Evolutionary conservation across 1,140 invertebrate genomes (phyloP).

Genomic region (Phthorimaea operculella): DNA sequence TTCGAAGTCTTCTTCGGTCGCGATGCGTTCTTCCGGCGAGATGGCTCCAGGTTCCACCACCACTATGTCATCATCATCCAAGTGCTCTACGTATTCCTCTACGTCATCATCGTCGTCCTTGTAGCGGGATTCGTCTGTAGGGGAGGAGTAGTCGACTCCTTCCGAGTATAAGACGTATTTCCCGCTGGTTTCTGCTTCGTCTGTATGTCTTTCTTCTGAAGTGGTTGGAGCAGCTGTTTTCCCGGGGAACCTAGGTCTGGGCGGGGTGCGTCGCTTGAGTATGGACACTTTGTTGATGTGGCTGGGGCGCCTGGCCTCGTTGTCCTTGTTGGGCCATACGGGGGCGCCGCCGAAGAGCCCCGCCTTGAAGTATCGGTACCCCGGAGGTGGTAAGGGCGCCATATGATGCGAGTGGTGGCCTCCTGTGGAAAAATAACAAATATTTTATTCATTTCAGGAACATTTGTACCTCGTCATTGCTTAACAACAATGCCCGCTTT

Average conservation of each 20-base stretch:
- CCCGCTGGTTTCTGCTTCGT: conserved; percentile 68
- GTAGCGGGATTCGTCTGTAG: conserved; percentile 71
- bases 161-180: conserved; percentile 74
- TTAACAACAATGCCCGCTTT: too few species aligned
- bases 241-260: conserved; percentile 64
- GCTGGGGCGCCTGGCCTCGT: conserved; percentile 61
- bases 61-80: conserved; percentile 72
- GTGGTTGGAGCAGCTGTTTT: conserved; percentile 61
- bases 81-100: conserved; percentile 58
- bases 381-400: conserved; percentile 54
- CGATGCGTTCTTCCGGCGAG: conserved; percentile 71
- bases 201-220: conserved; percentile 67
- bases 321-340: conserved; percentile 67
- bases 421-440: not conserved
- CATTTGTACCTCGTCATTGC: too few species aligned
- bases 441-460: too few species aligned
- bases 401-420: conserved; percentile 33
- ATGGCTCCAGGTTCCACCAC: conserved; percentile 71
- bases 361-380: conserved; percentile 68
- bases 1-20: conserved; percentile 73
- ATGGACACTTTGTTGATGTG: conserved; percentile 70
- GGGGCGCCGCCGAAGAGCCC: conserved; percentile 79
- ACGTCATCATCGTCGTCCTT: conserved; percentile 57
- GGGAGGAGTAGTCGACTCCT: conserved; percentile 70
- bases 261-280: conserved; percentile 64